A percentile compares a stretch with the other conserved stretches of the same genome.
Conservation (phyloP, 2,797 vertebrate genomes). For the Anabas testudineus region DNA sequence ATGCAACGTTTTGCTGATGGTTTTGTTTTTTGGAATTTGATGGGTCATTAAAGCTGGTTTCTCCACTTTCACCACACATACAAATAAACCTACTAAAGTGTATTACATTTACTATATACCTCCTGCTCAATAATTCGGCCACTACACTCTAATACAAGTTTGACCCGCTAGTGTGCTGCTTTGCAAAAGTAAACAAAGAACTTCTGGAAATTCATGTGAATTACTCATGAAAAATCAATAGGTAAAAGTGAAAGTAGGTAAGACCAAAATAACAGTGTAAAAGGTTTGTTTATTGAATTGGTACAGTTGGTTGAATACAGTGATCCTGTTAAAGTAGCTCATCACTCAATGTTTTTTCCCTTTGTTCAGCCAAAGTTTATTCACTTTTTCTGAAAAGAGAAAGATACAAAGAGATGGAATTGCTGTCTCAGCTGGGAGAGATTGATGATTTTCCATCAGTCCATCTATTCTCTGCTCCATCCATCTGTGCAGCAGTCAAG, state of each 20-base stretch:
- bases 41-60: too few relatives aligned
- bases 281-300: not conserved
- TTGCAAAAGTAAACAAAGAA: not conserved
- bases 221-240: not conserved
- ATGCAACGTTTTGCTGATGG: too few relatives aligned
- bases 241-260: not conserved
- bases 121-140: not conserved
- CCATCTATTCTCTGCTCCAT: not conserved
- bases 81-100: not conserved
- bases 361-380: not conserved
- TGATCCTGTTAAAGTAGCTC: not conserved
- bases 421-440: constrained; percentile 5
- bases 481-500: not conserved
- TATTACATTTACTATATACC: too few relatives aligned
- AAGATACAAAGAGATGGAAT: constrained; percentile 21
- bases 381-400: constrained; percentile 20
- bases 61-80: not conserved
- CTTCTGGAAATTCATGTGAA: not conserved
- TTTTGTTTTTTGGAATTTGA: too few relatives aligned
- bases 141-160: not conserved
- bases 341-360: constrained; percentile 7
- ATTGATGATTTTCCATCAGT: constrained; percentile 33
- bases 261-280: not conserved
- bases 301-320: not conserved
- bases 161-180: not conserved